These are phyloP conservation scores for Thera britannica DNA, from an alignment of 2,888 invertebrate genomes.

Conservation along the genomic window DNA sequence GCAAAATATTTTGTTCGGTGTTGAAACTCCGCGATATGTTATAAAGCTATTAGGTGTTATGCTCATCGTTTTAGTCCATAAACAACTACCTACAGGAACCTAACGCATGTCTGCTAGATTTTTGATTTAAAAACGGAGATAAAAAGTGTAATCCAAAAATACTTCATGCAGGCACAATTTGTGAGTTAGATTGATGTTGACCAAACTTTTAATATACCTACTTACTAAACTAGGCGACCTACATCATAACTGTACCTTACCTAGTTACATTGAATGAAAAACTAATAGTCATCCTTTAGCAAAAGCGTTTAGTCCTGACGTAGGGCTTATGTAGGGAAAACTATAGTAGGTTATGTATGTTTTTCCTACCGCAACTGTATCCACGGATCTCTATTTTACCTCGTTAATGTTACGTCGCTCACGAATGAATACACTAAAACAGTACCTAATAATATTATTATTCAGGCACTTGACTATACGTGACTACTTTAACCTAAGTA, in stretches of 20 bases:
- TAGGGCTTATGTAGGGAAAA: too few species aligned
- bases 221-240: too few species aligned
- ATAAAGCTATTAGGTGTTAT: constrained; percentile 20
- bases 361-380: not conserved
- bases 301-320: too few species aligned
- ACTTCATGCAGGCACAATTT: constrained; percentile 26
- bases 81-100: constrained; percentile 6
- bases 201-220: constrained; percentile 3
- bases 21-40: constrained; percentile 29
- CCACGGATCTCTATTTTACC: not conserved
- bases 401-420: not conserved
- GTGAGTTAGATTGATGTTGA: not conserved
- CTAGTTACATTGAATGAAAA: too few species aligned
- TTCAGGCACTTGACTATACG: constrained; percentile 18
- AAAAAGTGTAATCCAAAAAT: constrained; percentile 36
- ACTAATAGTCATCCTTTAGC: too few species aligned
- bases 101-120: constrained; percentile 19
- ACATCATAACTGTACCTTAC: too few species aligned
- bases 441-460: constrained; percentile 6
- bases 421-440: constrained; percentile 8
- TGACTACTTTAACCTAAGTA: not conserved
- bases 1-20: constrained; percentile 33
- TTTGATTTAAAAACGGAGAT: constrained; percentile 32
- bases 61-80: constrained; percentile 2
- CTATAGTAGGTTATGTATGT: too few species aligned